phyloP scores from a whole-genome alignment of 2,888 invertebrate genomes.

The Morinoia aosen region DNA sequence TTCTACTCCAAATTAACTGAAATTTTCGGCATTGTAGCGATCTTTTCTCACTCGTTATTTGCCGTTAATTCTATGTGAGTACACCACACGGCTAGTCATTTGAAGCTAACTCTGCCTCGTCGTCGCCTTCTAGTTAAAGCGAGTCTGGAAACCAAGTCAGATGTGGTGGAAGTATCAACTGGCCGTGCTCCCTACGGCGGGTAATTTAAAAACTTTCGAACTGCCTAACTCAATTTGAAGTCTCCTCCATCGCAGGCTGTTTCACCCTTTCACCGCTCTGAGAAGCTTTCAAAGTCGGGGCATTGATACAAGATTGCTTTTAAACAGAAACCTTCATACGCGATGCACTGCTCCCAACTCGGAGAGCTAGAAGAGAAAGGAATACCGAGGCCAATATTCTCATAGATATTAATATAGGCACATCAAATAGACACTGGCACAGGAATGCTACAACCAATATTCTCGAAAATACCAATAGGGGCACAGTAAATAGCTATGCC shows the following conservation, averaged over 20 bases:
- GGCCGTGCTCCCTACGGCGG: not conserved
- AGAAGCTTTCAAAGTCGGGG: constrained; percentile 46
- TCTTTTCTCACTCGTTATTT: not conserved
- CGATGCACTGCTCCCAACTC: not conserved
- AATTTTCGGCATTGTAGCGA: not conserved
- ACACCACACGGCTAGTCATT: not conserved
- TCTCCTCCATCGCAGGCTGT: constrained; percentile 30
- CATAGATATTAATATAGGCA: not conserved
- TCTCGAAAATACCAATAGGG: not conserved
- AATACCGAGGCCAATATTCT: not conserved
- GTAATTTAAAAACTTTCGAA: constrained; percentile 48
- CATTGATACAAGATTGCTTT: constrained; percentile 48
- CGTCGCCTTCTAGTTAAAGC: not conserved
- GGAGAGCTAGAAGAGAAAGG: not conserved
- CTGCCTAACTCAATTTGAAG: constrained; percentile 52
- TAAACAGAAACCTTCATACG: constrained; percentile 33
- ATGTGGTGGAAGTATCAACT: not conserved
- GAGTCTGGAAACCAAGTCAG: not conserved
- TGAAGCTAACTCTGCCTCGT: not conserved
- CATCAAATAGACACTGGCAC: not conserved
- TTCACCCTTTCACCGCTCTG: constrained; percentile 48
- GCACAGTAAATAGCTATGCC: not conserved
- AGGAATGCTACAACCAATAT: not conserved
- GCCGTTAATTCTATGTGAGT: not conserved
- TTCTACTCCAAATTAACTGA: not conserved